phyloP scores from a whole-genome alignment of 2,113 vertebrate species.

The Periophthalmus modestus region DNA sequence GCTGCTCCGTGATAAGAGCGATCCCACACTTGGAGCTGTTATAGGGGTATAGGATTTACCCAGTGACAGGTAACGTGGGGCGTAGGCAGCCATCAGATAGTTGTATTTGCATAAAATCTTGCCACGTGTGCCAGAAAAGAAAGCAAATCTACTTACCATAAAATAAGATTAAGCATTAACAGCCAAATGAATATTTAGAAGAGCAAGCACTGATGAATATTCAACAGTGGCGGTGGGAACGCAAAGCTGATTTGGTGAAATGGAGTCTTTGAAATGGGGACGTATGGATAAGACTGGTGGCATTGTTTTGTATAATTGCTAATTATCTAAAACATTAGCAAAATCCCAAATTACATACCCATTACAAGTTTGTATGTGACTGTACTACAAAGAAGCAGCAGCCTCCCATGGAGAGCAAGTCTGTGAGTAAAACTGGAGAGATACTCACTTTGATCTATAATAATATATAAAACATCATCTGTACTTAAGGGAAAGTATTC shows the following conservation, averaged over 20 bases:
- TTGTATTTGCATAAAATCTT: conserved; percentile 45
- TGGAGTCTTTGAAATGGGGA: conserved; percentile 3
- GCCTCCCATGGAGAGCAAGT: neutral
- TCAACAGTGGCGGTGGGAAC: neutral
- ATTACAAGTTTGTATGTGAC: conserved; percentile 13
- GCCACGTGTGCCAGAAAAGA: neutral
- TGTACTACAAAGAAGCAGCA: neutral
- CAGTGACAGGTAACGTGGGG: conserved; percentile 38
- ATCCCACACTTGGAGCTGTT: conserved; percentile 33
- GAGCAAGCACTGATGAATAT: neutral
- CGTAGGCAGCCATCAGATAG: conserved; percentile 19
- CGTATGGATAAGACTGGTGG: neutral
- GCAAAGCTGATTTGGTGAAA: conserved; percentile 18
- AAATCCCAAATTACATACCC: conserved; percentile 4
- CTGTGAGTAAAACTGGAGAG: neutral
- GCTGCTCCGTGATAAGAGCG: conserved; percentile 48
- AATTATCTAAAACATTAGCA: conserved; percentile 13
- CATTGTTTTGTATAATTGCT: conserved; percentile 4
- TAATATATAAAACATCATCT: neutral
- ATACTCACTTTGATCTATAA: neutral
- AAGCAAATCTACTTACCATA: conserved; percentile 18
- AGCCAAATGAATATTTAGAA: conserved; percentile 28
- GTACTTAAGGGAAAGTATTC: no score
- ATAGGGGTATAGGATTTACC: conserved; percentile 22
- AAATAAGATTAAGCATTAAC: conserved; percentile 18